Evolutionary conservation across 1,140 invertebrate genomes (phyloP), one percentile per base, ranked within the genome.

Genomic region (Lepidostoma basale): DNA sequence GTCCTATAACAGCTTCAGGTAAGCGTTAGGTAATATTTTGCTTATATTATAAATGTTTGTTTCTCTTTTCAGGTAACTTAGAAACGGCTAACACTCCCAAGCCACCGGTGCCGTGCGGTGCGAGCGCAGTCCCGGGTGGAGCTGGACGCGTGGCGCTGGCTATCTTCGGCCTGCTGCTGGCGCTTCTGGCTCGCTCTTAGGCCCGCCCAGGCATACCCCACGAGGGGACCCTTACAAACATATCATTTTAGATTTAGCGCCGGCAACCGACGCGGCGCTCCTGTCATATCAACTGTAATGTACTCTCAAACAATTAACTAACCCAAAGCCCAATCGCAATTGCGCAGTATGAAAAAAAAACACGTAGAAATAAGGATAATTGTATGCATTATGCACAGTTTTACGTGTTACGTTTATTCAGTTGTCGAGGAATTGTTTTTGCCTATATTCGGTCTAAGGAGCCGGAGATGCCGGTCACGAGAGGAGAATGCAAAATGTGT

Each of bases 241-340:
- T 66, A 66, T 66, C 63, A 66, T 66, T 66, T 26, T 66, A 66
- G 63, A 64, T 59, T 16, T 18, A 18, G 56, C 56, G 39, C 42
- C 56, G 33, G 39, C 33, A 40, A 59, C 33, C 10, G 20, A 33
- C 20, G 52, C 56, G 56, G 28, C 39, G 56, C 56, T 22, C 30
- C 56, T 59, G 23, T 59, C 56, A 59, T 59, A 59, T 59, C 56
- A 59, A 59, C 16, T n/a, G n/a, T 49, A 56, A 56, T 56, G 26
- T 56, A 56, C 28, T 56, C 52, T 47, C 44, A 22, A 47, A 47
- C 18, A 22, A 56, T 36, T 36, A 36, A 56, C 36, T 16, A 33
- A 56, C 52, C 30, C 25, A 56, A 56, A 9, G 52, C 52, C 52
- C 52, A 56, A 56, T 56, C 36, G 52, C 52, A 56, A 56, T 56